These are phyloP conservation scores for Oncorhynchus gorbuscha DNA, from an alignment of 2,113 vertebrate species.

Conservation along the genomic window DNA sequence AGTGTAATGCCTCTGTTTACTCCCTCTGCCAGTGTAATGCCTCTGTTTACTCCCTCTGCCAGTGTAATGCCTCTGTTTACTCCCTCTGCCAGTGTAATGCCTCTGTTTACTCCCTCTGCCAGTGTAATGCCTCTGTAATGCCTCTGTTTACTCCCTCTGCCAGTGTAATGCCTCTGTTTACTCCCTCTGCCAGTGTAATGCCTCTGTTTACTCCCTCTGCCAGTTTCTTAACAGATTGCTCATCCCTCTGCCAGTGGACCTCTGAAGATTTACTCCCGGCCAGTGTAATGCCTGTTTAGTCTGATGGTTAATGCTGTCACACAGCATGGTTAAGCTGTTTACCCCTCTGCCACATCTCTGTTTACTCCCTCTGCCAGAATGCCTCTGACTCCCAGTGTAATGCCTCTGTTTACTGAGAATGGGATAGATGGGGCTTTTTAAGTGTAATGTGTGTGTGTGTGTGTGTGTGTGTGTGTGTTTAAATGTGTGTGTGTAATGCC, in stretches of 20 bases:
- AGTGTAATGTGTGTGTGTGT: slow-evolving; percentile 25
- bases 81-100: no score
- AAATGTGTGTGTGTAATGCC: no score
- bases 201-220: no score
- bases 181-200: background rate
- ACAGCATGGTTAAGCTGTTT: no score
- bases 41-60: background rate
- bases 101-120: background rate
- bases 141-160: background rate
- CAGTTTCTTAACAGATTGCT: background rate
- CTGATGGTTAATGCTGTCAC: background rate
- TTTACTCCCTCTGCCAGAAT: no score
- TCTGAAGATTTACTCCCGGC: no score
- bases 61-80: background rate
- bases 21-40: no score
- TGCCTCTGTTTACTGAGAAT: no score
- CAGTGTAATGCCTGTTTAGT: no score
- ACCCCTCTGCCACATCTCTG: no score
- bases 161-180: background rate
- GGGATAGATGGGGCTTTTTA: background rate
- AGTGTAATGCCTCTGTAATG: background rate
- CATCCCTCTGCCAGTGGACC: background rate
- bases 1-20: background rate
- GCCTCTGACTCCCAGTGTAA: no score
- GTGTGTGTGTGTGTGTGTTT: slow-evolving; percentile 8